Evolutionary conservation across 1,140 invertebrate genomes (phyloP).

Genomic region (Drosophila pectinifera): DNA sequence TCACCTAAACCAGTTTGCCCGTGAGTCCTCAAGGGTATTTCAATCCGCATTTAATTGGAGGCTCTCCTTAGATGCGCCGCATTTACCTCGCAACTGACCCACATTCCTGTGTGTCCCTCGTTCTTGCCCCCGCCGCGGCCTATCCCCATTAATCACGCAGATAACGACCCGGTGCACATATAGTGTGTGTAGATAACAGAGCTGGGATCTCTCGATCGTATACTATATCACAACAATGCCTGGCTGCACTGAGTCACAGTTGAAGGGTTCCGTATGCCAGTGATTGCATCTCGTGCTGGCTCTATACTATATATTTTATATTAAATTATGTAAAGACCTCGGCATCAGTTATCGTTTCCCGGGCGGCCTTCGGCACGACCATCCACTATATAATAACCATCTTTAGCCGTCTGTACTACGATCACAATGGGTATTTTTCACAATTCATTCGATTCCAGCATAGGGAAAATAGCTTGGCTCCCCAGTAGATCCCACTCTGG

Average conservation of each 20-base stretch:
- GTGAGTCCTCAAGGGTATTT: constrained; percentile 14
- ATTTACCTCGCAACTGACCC: constrained; percentile 22
- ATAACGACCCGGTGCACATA: constrained; percentile 2
- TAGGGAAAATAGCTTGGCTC: background rate
- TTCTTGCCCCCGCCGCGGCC: constrained; percentile 7
- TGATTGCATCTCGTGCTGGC: constrained; percentile 33
- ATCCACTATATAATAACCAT: constrained; percentile 5
- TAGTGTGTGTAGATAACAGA: constrained; percentile 7
- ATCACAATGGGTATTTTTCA: background rate
- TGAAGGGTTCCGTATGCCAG: constrained; percentile 6
- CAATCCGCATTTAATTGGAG: constrained; percentile 12
- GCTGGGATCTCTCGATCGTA: constrained; percentile 8
- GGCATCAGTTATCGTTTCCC: too few species aligned
- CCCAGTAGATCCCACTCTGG: background rate
- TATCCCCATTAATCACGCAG: constrained; percentile 27
- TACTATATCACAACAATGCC: background rate
- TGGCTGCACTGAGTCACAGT: constrained; percentile 8
- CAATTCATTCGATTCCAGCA: background rate
- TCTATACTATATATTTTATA: constrained; percentile 2
- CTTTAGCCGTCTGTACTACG: background rate
- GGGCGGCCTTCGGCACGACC: constrained; percentile 21
- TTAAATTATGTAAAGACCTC: constrained; percentile 15
- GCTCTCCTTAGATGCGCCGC: constrained; percentile 7
- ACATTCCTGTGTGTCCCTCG: constrained; percentile 14
- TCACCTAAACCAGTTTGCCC: background rate